Conservation (phyloP, 2,888 invertebrate species). For the Adelognathus sp. region DNA sequence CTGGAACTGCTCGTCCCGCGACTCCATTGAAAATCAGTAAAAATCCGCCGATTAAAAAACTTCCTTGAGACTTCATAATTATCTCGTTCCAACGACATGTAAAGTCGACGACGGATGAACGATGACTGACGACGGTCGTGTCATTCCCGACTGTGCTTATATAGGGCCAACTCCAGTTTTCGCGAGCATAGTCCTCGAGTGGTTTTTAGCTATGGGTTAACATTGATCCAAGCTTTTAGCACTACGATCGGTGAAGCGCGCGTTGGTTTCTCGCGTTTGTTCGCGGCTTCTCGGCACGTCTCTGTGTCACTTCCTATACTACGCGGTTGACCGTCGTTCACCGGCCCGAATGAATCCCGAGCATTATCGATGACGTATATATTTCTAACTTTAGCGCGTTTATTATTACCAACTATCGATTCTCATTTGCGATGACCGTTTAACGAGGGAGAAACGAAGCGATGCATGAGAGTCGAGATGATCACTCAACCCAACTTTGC, state of each 20-base stretch:
- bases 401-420: neutral
- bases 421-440: neutral
- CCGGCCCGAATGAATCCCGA: neutral
- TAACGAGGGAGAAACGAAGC: neutral
- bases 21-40: conserved; percentile 3
- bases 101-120: neutral
- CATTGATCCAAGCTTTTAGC: conserved; percentile 50
- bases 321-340: neutral
- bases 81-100: neutral
- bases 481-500: conserved; percentile 70
- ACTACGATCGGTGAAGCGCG: neutral
- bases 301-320: neutral
- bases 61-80: conserved; percentile 14
- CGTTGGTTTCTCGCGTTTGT: neutral
- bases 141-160: conserved; percentile 10
- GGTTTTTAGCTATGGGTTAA: conserved; percentile 32
- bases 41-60: neutral
- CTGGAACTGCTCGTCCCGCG: conserved; percentile 36
- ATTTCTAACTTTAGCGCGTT: neutral
- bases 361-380: neutral
- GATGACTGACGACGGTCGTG: conserved; percentile 1
- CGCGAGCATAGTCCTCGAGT: conserved; percentile 2
- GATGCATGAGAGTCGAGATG: neutral
- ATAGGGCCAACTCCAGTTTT: conserved; percentile 19
- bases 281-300: neutral